Base-by-base conservation (phyloP, 2,797 vertebrate genomes). In the Phataginus tetradactyla region DNA sequence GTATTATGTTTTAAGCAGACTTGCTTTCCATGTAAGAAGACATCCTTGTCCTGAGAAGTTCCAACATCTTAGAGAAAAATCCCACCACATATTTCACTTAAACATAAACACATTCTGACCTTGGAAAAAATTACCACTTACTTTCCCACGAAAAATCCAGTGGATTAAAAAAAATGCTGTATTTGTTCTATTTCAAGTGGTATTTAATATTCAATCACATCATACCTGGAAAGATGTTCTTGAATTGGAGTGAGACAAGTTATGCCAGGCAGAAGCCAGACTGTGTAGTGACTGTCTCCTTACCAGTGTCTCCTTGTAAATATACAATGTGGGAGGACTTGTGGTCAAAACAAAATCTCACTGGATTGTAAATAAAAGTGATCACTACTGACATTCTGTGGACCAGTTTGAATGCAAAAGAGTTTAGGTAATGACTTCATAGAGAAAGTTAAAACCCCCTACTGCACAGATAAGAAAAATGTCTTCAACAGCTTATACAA, bases 401-500 rank as follows among this genome's bases (percentile, higher is more conserved):
- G 78, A 74, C 75, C 81, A 92, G 57, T 90, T 12, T 39, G 42
- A 93, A 93, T 69, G 89, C 59, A 84, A 83, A 86, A 63, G 83
- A 79, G 72, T 89, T 90, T 92, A 93, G 92, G n/a, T 95, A 93
- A 97, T 78, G 80, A 90, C 86, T 92, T 97, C 92, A 93, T 79
- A 92, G 96, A 93, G 86, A 83, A 94, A 79, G 86, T 78, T 75
- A 77, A 90, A 91, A 77, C 53, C 45, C 91, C 84, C 92, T 94
- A 68, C 64, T 93, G 77, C 98, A 96, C 66, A 90, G 68, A 69
- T 75, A 34, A 45, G 68, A 87, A 96, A 95, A 95, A 96, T 92
- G 91, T 91, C 91, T 78, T 97, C 71, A 96, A 96, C 94, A 93
- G 53, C 92, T 95, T 93, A 94, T 69, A 79, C 57, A 93, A 95